A percentile compares a stretch with the other conserved stretches of the same genome.
Evolutionary conservation across 2,113 vertebrate species (phyloP).

Genomic region (Nothocercus julius): DNA sequence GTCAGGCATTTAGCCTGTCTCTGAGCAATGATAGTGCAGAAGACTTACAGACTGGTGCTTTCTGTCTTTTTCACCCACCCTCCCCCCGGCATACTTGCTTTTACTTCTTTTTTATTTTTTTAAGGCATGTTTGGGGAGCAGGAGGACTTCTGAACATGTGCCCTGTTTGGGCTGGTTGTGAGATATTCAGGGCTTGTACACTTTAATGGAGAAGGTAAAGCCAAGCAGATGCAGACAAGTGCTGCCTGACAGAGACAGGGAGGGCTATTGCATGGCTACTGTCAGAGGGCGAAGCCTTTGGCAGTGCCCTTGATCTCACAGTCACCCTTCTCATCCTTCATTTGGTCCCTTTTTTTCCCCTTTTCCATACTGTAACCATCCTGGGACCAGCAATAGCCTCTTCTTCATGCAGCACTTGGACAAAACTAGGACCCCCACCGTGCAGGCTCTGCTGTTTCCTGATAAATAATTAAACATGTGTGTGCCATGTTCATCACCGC

Average conservation of each 20-base stretch:
- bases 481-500: slow-evolving; percentile 42
- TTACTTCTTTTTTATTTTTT: background rate
- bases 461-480: slow-evolving; percentile 49
- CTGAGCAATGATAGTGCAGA: background rate
- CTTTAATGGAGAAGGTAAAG: background rate
- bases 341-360: background rate
- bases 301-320: background rate
- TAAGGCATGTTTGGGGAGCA: background rate
- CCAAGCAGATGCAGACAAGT: background rate
- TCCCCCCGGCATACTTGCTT: accelerated
- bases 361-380: background rate
- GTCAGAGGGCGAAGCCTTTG: slow-evolving; percentile 28
- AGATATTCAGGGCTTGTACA: accelerated
- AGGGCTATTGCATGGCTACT: background rate
- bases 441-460: background rate
- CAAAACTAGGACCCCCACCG: background rate
- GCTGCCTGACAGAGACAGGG: background rate
- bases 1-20: background rate
- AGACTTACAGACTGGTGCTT: background rate
- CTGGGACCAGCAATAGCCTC: background rate
- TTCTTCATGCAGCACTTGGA: background rate
- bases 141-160: background rate
- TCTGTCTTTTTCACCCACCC: background rate
- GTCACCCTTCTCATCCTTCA: slow-evolving; percentile 26
- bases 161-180: background rate